phyloP scores from a whole-genome alignment of 2,888 invertebrate genomes.

The Ligdia adustata region DNA sequence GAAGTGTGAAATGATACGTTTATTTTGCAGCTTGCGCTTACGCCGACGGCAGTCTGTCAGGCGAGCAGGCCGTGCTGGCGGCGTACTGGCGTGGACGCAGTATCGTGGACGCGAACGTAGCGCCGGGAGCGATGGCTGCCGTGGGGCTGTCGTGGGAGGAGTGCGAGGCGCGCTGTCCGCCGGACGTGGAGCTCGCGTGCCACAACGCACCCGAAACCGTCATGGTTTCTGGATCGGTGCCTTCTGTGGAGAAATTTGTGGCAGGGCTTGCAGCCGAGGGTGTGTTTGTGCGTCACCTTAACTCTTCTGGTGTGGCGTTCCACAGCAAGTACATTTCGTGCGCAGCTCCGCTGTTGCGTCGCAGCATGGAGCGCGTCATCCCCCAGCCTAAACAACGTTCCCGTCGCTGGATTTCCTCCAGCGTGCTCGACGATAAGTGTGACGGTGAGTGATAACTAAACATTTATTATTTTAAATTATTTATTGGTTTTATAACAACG shows the following conservation, averaged over 20 bases:
- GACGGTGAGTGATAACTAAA: constrained; percentile 56
- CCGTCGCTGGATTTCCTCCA: constrained; percentile 95
- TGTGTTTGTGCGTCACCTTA: constrained; percentile 93
- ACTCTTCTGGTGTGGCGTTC: constrained; percentile 95
- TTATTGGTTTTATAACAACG: too few species aligned
- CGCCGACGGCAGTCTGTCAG: constrained; percentile 97
- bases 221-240: constrained; percentile 95
- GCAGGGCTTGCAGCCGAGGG: constrained; percentile 88
- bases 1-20: too few species aligned
- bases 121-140: constrained; percentile 95
- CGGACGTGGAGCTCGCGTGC: constrained; percentile 94
- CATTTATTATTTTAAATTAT: too few species aligned
- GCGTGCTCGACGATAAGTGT: constrained; percentile 95
- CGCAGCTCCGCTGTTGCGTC: constrained; percentile 92
- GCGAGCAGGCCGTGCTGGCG: constrained; percentile 96
- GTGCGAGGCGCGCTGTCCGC: constrained; percentile 88
- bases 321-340: constrained; percentile 96
- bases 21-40: constrained; percentile 93
- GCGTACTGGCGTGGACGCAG: constrained; percentile 97
- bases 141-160: constrained; percentile 96
- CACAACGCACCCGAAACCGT: constrained; percentile 98
- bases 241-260: constrained; percentile 87
- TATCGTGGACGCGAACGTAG: constrained; percentile 89
- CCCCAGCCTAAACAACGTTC: constrained; percentile 91
- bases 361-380: constrained; percentile 92